Conservation (phyloP, 2,888 invertebrate genomes). For the Chrysotoxum bicinctum region DNA sequence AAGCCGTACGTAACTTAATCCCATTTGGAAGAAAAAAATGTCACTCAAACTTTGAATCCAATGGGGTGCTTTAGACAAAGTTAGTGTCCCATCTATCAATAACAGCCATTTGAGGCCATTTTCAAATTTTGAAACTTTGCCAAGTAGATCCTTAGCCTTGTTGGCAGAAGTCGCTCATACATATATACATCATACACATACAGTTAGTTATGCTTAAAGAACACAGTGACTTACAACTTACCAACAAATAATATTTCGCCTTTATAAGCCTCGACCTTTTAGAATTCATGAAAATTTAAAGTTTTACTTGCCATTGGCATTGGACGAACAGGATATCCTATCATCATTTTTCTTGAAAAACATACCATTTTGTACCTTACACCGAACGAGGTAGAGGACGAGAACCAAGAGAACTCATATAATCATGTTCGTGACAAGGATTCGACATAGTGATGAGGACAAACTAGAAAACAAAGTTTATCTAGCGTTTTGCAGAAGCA, state of each 20-base stretch:
- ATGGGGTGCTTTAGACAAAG: neutral
- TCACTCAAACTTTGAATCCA: neutral
- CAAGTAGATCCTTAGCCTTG: conserved; percentile 30
- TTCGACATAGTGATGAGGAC: conserved; percentile 31
- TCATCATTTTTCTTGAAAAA: conserved; percentile 9
- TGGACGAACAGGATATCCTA: neutral
- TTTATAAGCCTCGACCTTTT: conserved; percentile 42
- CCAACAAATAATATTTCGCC: neutral
- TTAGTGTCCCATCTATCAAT: conserved; percentile 12
- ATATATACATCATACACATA: too few species aligned
- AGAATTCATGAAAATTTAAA: conserved; percentile 40
- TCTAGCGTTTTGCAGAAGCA: conserved; percentile 7
- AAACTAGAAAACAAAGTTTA: conserved; percentile 42
- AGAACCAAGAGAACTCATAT: neutral
- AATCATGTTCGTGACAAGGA: conserved; percentile 34
- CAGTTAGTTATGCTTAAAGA: neutral
- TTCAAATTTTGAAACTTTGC: conserved; percentile 27
- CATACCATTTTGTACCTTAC: conserved; percentile 7
- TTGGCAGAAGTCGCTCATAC: neutral
- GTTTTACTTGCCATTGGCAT: conserved; percentile 41
- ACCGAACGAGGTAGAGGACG: neutral
- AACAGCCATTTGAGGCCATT: conserved; percentile 17
- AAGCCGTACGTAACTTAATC: neutral
- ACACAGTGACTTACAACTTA: neutral
- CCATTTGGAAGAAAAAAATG: neutral